phyloP scores from a whole-genome alignment of 2,888 invertebrate genomes.

The Apodemia hepburni region DNA sequence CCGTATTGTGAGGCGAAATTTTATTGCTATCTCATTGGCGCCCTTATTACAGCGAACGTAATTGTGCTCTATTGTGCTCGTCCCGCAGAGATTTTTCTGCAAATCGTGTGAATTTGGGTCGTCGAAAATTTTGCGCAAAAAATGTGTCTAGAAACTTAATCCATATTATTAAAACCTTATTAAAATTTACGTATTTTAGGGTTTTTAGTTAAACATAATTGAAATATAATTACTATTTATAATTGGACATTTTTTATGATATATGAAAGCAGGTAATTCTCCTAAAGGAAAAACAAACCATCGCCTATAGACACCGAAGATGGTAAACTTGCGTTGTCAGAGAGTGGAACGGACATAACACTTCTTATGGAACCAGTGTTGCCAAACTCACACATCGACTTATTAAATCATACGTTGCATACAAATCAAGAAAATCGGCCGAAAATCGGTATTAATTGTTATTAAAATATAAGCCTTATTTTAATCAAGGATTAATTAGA shows the following conservation, averaged over 20 bases:
- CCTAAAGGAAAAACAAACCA: too few species aligned
- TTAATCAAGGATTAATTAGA: too few species aligned
- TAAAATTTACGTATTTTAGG: neutral
- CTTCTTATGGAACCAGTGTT: too few species aligned
- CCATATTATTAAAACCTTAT: neutral
- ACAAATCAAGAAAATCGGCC: too few species aligned
- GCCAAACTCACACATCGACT: too few species aligned
- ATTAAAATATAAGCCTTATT: too few species aligned
- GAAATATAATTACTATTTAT: neutral
- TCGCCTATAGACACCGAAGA: too few species aligned
- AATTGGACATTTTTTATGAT: constrained; percentile 47
- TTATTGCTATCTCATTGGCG: constrained; percentile 77
- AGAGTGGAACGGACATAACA: too few species aligned
- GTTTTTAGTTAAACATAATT: neutral
- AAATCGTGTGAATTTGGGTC: constrained; percentile 68
- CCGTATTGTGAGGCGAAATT: constrained; percentile 72
- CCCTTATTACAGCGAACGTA: constrained; percentile 65
- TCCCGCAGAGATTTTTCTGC: constrained; percentile 58
- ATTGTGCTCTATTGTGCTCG: constrained; percentile 68
- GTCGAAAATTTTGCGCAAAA: constrained; percentile 41
- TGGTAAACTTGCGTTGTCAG: too few species aligned
- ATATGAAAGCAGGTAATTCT: too few species aligned
- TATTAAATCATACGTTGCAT: too few species aligned
- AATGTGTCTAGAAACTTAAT: neutral
- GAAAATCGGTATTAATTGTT: too few species aligned